Conservation (phyloP, 2,888 invertebrate genomes). For the Alsophila aescularia region DNA sequence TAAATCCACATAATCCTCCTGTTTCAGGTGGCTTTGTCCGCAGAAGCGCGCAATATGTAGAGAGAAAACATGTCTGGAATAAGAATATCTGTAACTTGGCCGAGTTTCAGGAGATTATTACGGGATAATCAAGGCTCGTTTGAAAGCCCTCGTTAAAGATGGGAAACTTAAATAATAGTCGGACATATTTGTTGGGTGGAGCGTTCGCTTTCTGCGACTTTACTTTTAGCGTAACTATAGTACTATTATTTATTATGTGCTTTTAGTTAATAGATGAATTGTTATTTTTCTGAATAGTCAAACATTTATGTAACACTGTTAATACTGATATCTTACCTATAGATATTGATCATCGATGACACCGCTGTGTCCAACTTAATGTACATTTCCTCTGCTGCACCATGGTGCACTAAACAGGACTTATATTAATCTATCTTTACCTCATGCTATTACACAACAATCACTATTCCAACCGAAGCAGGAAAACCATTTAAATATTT, state of each 20-base stretch:
- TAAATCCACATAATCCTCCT: constrained; percentile 39
- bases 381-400: too few species aligned
- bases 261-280: too few species aligned
- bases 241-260: too few species aligned
- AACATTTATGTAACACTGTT: too few species aligned
- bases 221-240: too few species aligned
- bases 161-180: constrained; percentile 10
- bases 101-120: constrained; percentile 21
- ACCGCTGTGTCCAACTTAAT: too few species aligned
- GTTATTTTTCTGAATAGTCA: too few species aligned
- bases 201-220: too few species aligned
- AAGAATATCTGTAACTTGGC: constrained; percentile 15
- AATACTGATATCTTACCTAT: too few species aligned
- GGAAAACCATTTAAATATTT: constrained; percentile 75
- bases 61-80: constrained; percentile 24
- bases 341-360: too few species aligned
- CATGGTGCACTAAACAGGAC: too few species aligned
- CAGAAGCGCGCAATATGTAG: constrained; percentile 34
- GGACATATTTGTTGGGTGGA: not conserved
- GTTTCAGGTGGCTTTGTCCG: constrained; percentile 38
- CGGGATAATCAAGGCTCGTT: constrained; percentile 16
- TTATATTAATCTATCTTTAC: too few species aligned
- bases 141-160: constrained; percentile 26
- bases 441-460: constrained; percentile 45
- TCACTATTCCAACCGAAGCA: constrained; percentile 50